Base-by-base conservation (phyloP, 2,113 vertebrate genomes). In the Aegithalos caudatus region DNA sequence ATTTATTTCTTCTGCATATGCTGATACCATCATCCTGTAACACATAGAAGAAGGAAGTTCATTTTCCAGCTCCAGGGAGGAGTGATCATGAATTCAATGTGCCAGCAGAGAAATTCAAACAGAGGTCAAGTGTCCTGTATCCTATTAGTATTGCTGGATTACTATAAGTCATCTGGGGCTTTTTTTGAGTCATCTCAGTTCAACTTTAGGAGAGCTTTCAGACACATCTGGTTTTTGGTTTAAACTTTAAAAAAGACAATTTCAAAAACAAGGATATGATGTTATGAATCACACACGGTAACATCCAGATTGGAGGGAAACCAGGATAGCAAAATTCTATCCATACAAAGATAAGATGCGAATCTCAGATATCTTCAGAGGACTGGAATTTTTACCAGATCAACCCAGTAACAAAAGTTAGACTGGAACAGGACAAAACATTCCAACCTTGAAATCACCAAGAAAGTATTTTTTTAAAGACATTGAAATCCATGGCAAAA, bases 111-210 rank as follows among this genome's bases (percentile, higher is more conserved):
- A 91, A 90, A 94, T 82, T 73, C 54, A 87, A 70, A 71, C 44
- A 86, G 38, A 92, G 64, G 56, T 94, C 71, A 92, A 80, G 54
- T 73, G 92, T 94, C 71, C 47, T 73, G 29, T 93, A 66, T 82
- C 56, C 66, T 82, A 42, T 66, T 86, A 80, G n/a, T 62, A 19
- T 40, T 50, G 58, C n/a, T 62, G 38, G n/a, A 66, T 58, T 79
- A 47, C 42, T 69, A 2, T 56, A 86, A 88, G 33, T 76, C 50
- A 66, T 82, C 17, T 58, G 77, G 37, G 37, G 2, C 0, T 50
- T 47, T 45, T 93, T 79, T 71, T 50, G 45, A 87, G 66, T 82
- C 70, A 85, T 92, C 27, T 87, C 45, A 50, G 53, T 90, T 94
- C 50, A 94, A 12, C 21, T 54, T 89, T 23, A 82, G 50, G 42